Base-by-base conservation (phyloP, 2,113 vertebrate genomes). In the Sclerurus mexicanus region DNA sequence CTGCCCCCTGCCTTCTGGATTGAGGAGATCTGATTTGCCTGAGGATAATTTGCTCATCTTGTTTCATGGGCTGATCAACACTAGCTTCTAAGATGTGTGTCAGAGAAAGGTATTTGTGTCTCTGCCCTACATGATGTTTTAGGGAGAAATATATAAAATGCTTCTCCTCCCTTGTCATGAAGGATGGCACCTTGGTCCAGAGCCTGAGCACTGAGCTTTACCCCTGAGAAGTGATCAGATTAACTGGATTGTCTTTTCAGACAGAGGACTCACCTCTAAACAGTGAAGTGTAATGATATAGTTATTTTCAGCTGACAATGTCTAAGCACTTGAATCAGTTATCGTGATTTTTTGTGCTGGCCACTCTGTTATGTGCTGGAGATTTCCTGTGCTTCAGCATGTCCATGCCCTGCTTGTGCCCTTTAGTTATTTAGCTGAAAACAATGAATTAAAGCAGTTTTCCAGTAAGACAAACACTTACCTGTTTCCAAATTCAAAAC, bases 361-460 rank as follows among this genome's bases (percentile, higher is more conserved):
- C 21, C 56, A 14, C 39, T 94, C 25, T 72, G 40, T 53, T 91
- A 15, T 1, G 8, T 73, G 47, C 64, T 75, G 69, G 39, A 85
- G 69, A 52, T 78, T 72, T 78, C 52, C 69, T 68, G 66, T 37
- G 30, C 23, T 81, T 81, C 14, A 19, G 15, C 6, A 3, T 52
- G 49, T 83, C 49, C 3, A 0, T 56, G 30, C 23, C 27, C 87
- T 92, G 20, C 59, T 79, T 90, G 28, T 52, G 53, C 63, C 78
- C 55, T 93, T 95, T 67, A 79, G 40, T 92, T 92, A 44, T 76
- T 93, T 84, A 85, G 31, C 80, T 67, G 77, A 71, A 76, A 94
- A 71, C 39, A 87, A 67, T 42, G 21, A 78, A 89, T 91, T 47
- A 91, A 89, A 87, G 33, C 47, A 91, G 50, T 27, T 94, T 91